Conservation (phyloP, 1,140 invertebrate species). For the Macrobrachium nipponense region DNA sequence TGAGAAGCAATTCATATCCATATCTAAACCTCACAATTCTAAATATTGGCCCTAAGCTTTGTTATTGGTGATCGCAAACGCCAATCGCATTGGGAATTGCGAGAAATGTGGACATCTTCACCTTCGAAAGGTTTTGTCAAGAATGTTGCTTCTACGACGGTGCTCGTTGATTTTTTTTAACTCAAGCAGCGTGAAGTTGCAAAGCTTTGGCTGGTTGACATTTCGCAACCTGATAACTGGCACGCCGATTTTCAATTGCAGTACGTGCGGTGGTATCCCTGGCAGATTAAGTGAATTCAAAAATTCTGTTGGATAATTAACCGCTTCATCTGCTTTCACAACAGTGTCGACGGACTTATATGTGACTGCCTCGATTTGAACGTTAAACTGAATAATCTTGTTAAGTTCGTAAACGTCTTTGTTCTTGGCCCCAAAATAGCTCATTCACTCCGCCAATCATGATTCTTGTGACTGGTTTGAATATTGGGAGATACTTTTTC, state of each 20-base stretch:
- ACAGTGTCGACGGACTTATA: background rate
- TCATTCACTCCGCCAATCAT: background rate
- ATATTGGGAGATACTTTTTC: slow-evolving; percentile 3
- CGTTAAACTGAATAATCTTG: background rate
- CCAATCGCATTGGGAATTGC: no score
- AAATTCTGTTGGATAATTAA: no score
- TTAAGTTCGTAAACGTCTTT: background rate
- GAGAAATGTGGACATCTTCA: background rate
- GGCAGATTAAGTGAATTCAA: background rate
- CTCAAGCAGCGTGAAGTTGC: background rate
- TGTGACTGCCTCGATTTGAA: background rate
- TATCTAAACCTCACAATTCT: no score
- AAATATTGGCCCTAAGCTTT: no score
- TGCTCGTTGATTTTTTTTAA: background rate
- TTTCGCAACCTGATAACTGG: background rate
- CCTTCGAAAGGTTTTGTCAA: background rate
- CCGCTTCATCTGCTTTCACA: background rate
- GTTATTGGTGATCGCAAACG: no score
- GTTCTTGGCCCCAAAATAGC: background rate
- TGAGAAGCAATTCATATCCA: no score
- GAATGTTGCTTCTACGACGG: background rate
- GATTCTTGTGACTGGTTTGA: background rate
- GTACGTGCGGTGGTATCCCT: background rate
- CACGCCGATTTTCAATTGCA: background rate
- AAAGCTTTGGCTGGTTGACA: background rate